Percentiles rank a stretch among this genome's conserved stretches.
Conservation (phyloP, 1,140 invertebrate genomes). For the Diploscapter pachys region DNA sequence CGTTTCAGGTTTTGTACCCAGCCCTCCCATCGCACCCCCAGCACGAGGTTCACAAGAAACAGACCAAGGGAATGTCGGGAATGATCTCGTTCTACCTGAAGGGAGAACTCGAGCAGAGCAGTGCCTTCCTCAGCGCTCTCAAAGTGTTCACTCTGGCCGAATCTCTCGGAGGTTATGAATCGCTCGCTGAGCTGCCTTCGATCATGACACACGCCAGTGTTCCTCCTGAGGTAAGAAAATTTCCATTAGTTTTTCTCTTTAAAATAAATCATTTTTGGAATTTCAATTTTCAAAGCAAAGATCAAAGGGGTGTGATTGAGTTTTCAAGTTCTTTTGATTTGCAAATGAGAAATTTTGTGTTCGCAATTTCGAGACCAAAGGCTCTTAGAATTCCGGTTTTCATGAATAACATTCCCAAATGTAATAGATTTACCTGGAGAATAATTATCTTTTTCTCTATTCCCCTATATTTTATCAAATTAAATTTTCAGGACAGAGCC, state of each 20-base stretch:
- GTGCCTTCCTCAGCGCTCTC: slow-evolving; percentile 73
- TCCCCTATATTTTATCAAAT: too few relatives aligned
- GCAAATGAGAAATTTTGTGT: too few relatives aligned
- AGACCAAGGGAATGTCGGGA: slow-evolving; percentile 84
- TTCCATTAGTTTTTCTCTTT: too few relatives aligned
- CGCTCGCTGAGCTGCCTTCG: slow-evolving; percentile 69
- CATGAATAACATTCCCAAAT: too few relatives aligned
- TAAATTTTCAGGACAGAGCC: slow-evolving; percentile 63
- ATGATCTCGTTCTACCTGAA: slow-evolving; percentile 85
- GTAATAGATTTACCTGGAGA: too few relatives aligned
- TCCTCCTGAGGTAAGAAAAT: slow-evolving; percentile 61
- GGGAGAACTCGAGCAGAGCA: slow-evolving; percentile 74
- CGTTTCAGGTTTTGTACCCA: slow-evolving; percentile 69
- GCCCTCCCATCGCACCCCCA: slow-evolving; percentile 84
- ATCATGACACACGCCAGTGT: slow-evolving; percentile 62
- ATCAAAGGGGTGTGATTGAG: too few relatives aligned
- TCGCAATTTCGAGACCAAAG: too few relatives aligned
- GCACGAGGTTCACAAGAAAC: slow-evolving; percentile 74
- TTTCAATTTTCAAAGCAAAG: too few relatives aligned
- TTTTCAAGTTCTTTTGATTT: too few relatives aligned
- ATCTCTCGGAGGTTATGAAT: slow-evolving; percentile 91
- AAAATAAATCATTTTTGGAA: too few relatives aligned
- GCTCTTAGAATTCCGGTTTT: too few relatives aligned
- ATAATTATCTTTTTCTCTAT: too few relatives aligned
- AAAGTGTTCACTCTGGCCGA: slow-evolving; percentile 81